Conservation (phyloP, 2,888 invertebrate genomes). For the Bibio marci region DNA sequence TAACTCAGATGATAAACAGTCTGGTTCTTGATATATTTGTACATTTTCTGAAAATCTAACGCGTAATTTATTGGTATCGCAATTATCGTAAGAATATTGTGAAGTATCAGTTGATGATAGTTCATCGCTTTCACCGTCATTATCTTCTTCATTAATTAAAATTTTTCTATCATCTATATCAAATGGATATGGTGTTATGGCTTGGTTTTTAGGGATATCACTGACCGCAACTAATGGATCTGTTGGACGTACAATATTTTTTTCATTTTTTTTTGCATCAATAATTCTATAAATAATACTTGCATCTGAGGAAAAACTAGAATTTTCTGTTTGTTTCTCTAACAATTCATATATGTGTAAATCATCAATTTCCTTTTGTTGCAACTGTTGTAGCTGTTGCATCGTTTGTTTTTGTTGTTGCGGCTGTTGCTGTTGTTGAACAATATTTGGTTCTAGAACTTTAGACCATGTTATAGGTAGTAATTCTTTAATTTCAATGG, state of each 20-base stretch:
- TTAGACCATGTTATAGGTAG: conserved; percentile 27
- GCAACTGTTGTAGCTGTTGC: conserved; percentile 8
- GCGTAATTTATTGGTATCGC: conserved; percentile 7
- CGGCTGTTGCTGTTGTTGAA: conserved; percentile 15
- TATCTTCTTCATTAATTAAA: background rate
- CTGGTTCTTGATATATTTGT: conserved; percentile 3
- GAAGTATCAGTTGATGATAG: conserved; percentile 1
- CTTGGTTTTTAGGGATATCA: background rate
- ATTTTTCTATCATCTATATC: conserved; percentile 8
- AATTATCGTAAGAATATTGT: too few relatives aligned
- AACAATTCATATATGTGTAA: conserved; percentile 60
- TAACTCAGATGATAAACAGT: background rate
- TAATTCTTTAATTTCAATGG: background rate
- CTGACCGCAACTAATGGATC: conserved; percentile 16
- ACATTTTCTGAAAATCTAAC: conserved; percentile 11
- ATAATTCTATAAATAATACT: conserved; percentile 41
- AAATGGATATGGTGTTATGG: conserved; percentile 9
- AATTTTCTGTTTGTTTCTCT: conserved; percentile 53
- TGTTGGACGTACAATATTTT: conserved; percentile 18
- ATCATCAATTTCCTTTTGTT: conserved; percentile 32
- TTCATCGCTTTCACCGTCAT: conserved; percentile 11
- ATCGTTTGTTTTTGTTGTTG: conserved; percentile 7
- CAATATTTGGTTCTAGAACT: conserved; percentile 27
- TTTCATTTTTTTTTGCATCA: conserved; percentile 26
- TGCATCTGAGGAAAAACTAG: conserved; percentile 53